A percentile compares a stretch with the other conserved stretches of the same genome.
Conservation (phyloP, 2,888 invertebrate genomes). For the Lagria hirta region DNA sequence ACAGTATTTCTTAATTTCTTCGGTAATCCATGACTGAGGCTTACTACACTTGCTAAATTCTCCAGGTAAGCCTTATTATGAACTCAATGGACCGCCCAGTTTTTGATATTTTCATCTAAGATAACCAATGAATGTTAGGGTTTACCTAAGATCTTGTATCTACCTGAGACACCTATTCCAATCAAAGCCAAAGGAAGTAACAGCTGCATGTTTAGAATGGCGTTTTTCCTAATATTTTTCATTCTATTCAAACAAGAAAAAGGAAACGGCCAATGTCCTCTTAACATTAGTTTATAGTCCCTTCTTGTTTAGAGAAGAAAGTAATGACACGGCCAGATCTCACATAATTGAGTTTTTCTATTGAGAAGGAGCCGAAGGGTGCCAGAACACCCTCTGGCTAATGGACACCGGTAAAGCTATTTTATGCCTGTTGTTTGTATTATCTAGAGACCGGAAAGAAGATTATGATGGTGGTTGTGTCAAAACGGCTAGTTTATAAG, state of each 20-base stretch:
- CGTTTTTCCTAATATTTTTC: constrained; percentile 1
- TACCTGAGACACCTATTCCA: constrained; percentile 17
- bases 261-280: constrained; percentile 12
- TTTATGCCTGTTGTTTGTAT: constrained; percentile 32
- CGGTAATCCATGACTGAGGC: too few relatives aligned
- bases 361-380: constrained; percentile 22
- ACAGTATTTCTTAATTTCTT: too few relatives aligned
- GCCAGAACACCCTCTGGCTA: constrained; percentile 35
- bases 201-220: constrained; percentile 7
- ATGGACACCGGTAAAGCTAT: constrained; percentile 37
- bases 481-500: constrained; percentile 1
- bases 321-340: constrained; percentile 39
- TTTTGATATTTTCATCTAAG: too few relatives aligned
- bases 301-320: constrained; percentile 29
- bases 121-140: too few relatives aligned
- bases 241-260: neutral
- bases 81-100: too few relatives aligned
- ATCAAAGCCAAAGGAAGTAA: neutral
- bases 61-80: too few relatives aligned
- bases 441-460: too few relatives aligned
- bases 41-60: too few relatives aligned
- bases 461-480: constrained; percentile 2
- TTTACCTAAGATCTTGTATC: constrained; percentile 7
- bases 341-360: constrained; percentile 13
- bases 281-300: constrained; percentile 23